phyloP scores from a whole-genome alignment of 1,140 invertebrate genomes.

The Heliconius nattereri region DNA sequence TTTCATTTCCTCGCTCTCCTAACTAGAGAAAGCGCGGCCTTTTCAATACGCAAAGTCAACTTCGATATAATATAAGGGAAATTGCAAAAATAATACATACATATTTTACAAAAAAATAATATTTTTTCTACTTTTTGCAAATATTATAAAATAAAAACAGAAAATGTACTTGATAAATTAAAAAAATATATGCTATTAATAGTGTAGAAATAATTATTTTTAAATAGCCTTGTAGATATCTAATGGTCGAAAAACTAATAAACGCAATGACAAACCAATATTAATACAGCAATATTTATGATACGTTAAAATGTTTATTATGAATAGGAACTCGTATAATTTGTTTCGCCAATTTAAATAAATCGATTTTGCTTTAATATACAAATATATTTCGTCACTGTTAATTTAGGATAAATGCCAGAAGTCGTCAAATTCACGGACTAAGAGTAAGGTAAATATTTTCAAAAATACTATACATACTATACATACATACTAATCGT shows the following conservation, averaged over 20 bases:
- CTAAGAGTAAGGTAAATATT: slow-evolving; percentile 1
- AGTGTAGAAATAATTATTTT: not conserved
- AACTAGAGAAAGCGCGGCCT: too few species aligned
- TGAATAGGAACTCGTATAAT: slow-evolving; percentile 9
- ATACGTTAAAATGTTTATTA: slow-evolving; percentile 5
- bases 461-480: not conserved
- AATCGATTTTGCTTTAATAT: not conserved
- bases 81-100: too few species aligned
- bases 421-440: not conserved
- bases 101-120: too few species aligned
- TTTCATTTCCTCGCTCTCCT: too few species aligned
- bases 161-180: too few species aligned
- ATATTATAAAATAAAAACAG: too few species aligned
- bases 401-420: slow-evolving; percentile 4
- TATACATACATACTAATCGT: too few species aligned
- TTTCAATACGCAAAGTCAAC: too few species aligned
- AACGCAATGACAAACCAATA: slow-evolving; percentile 10
- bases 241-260: not conserved
- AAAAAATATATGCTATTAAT: not conserved
- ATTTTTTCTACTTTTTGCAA: too few species aligned
- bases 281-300: slow-evolving; percentile 14
- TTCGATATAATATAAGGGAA: too few species aligned
- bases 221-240: not conserved
- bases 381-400: not conserved
- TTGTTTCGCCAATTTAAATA: slow-evolving; percentile 9